phyloP scores from a whole-genome alignment of 1,140 invertebrate genomes.

The Scaptodrosophila lebanonensis region DNA sequence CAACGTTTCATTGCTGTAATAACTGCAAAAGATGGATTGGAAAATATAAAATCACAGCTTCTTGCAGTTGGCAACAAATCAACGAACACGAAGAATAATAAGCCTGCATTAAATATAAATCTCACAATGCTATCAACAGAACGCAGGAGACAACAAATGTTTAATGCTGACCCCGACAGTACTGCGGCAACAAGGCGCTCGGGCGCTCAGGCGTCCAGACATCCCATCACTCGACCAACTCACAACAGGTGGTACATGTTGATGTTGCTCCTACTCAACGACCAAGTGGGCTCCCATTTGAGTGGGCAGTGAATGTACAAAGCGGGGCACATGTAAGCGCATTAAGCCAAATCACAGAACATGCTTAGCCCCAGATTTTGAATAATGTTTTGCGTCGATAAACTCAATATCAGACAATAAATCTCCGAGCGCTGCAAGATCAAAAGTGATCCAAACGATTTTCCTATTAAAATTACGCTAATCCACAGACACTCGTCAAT shows the following conservation, averaged over 20 bases:
- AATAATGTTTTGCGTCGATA: slow-evolving; percentile 3
- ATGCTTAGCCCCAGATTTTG: slow-evolving; percentile 36
- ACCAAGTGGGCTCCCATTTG: neutral
- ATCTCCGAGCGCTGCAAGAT: slow-evolving; percentile 17
- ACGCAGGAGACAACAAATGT: too few relatives aligned
- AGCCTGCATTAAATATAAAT: slow-evolving; percentile 35
- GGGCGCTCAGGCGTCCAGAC: neutral
- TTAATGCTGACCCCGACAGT: neutral
- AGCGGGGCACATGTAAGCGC: slow-evolving; percentile 43
- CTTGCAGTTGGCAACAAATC: too few relatives aligned
- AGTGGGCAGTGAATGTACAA: slow-evolving; percentile 12
- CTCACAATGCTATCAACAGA: too few relatives aligned
- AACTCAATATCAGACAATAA: neutral
- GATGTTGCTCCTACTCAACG: slow-evolving; percentile 24
- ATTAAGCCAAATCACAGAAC: slow-evolving; percentile 34
- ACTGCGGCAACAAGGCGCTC: neutral
- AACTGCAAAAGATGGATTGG: neutral
- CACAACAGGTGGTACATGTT: slow-evolving; percentile 53
- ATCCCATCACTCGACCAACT: slow-evolving; percentile 16
- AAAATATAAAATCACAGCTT: too few relatives aligned
- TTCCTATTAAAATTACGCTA: slow-evolving; percentile 25
- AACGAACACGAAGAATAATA: slow-evolving; percentile 30
- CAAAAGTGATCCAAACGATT: slow-evolving; percentile 23
- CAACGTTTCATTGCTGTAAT: too few relatives aligned
- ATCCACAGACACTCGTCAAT: slow-evolving; percentile 49